phyloP scores from a whole-genome alignment of 2,113 vertebrate genomes.

The Erinaceus europaeus region DNA sequence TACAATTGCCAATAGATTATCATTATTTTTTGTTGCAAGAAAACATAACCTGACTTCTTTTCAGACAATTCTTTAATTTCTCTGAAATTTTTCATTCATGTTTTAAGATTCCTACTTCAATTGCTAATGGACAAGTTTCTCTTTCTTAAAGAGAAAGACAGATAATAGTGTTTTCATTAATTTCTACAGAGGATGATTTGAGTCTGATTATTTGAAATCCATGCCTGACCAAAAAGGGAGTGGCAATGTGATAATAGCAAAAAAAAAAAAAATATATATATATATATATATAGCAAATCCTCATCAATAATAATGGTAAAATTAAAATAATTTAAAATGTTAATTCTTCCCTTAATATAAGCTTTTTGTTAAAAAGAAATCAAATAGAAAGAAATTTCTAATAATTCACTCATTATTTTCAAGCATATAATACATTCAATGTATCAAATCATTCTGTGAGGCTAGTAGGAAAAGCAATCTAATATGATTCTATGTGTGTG shows the following conservation, averaged over 20 bases:
- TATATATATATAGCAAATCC: no score
- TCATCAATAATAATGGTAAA: slow-evolving; percentile 47
- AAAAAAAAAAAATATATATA: slow-evolving; percentile 18
- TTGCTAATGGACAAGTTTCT: not conserved
- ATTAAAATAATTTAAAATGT: slow-evolving; percentile 50
- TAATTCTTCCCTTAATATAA: slow-evolving; percentile 15
- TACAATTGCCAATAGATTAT: slow-evolving; percentile 41
- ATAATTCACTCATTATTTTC: not conserved
- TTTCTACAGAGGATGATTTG: not conserved
- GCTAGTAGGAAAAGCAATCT: slow-evolving; percentile 12
- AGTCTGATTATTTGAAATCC: not conserved
- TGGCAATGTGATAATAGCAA: slow-evolving; percentile 50
- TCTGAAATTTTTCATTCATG: not conserved
- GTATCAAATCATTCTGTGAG: not conserved
- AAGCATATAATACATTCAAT: not conserved
- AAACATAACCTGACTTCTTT: not conserved
- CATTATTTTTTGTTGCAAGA: slow-evolving; percentile 44
- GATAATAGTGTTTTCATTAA: not conserved
- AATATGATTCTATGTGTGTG: not conserved
- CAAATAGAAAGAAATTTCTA: not conserved
- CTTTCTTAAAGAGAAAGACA: not conserved
- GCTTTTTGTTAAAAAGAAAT: slow-evolving; percentile 42
- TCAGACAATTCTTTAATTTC: slow-evolving; percentile 18
- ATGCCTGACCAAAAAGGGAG: not conserved
- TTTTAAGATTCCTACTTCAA: not conserved